Evolutionary conservation across 2,113 vertebrate genomes (phyloP), one percentile per base, ranked within the genome.

Genomic region (Ammodytes marinus): DNA sequence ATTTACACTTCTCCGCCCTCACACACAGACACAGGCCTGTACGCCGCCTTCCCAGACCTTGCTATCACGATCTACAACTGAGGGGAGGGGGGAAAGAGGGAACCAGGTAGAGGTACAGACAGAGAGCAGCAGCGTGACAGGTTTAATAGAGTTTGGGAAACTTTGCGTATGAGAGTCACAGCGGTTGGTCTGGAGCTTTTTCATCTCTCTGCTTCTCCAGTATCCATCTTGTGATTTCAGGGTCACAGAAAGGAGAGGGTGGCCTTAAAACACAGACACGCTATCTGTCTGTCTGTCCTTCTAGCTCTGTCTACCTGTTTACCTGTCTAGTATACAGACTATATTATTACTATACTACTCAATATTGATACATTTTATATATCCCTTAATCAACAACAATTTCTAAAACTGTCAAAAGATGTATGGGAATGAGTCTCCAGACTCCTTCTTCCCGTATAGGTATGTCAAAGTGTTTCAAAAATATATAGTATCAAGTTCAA

Each of bases 1-100:
- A 99, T 99, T 98, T 98, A 98, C 97, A 96, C 97, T 97, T 98
- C 92, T 88, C 90, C 92, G 93, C 94, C 94, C 90, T 91, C 77
- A 65, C 86, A 77, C 85, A 84, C 87, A 83, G 85, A 75, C 65
- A 52, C 68, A 42, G 64, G 64, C 80, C 47, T 86, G 84, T 88
- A 88, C 90, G 12, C 96, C 96, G 95, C 91, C 96, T 96, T 86
- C 80, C 90, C 89, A 94, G 91, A 89, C 90, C 91, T 91, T 19
- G 81, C 86, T 79, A 87, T 83, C 87, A 80, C 77, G 42, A 73
- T 67, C 71, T 81, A 82, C 79, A 79, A 88, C 80, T 78, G 80
- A 69, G 46, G 88, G 84, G 68, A 77, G 57, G 67, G 66, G n/a
- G 55, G 42, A n/a, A 12, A 53, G 8, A 47, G 52, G 63, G 69